Evolutionary conservation across 2,888 invertebrate species (phyloP).

Genomic region (Trissonchulus latispiculum): DNA sequence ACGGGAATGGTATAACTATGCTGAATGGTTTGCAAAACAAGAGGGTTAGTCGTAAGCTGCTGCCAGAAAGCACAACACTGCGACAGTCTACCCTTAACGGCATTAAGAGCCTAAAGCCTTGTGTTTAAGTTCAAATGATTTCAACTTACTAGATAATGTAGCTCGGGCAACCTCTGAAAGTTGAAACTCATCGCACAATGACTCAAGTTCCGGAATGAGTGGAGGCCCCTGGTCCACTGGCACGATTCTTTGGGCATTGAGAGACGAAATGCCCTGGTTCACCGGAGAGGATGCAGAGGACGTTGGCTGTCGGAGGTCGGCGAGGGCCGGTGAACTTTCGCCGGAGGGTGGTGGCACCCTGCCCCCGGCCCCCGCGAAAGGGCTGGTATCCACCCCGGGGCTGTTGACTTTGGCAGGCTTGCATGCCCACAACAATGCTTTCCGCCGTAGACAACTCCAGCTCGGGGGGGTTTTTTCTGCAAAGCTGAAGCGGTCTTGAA

Average conservation of each 20-base stretch:
- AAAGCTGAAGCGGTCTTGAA: background rate
- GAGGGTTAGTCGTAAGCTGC: background rate
- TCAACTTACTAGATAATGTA: background rate
- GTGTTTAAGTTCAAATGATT: background rate
- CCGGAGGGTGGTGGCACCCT: background rate
- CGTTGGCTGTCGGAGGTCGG: background rate
- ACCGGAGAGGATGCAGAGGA: background rate
- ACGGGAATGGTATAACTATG: background rate
- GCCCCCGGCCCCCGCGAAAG: slow-evolving; percentile 6
- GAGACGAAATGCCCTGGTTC: background rate
- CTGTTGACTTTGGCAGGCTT: background rate
- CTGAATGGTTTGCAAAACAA: background rate
- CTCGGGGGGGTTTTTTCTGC: background rate
- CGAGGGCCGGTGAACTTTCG: background rate
- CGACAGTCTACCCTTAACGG: background rate
- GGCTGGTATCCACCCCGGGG: background rate
- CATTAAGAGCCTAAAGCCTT: background rate
- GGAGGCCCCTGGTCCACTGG: too few species aligned
- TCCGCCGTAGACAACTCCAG: background rate
- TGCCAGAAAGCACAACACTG: background rate
- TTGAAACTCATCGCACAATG: background rate
- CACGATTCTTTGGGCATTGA: background rate
- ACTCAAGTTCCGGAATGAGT: background rate
- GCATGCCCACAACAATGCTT: background rate
- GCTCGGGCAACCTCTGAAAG: background rate